Percentiles rank a stretch among this genome's conserved stretches.
phyloP scores from a whole-genome alignment of 1,140 invertebrate genomes.

The Zaprionus ornatus region DNA sequence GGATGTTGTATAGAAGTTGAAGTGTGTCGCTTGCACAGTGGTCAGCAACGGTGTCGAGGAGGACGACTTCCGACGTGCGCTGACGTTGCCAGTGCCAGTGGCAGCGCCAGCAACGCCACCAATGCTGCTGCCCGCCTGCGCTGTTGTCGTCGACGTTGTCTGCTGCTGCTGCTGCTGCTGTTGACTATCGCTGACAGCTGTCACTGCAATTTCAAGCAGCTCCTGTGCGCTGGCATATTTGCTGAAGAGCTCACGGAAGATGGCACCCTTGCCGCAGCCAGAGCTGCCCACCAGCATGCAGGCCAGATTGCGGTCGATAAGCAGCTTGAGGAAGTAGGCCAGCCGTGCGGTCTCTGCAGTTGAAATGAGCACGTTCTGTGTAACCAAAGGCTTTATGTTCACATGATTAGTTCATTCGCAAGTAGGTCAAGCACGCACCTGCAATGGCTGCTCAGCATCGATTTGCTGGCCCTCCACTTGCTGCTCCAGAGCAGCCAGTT shows the following conservation, averaged over 20 bases:
- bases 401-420: constrained; percentile 51
- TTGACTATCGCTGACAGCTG: constrained; percentile 43
- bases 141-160: not conserved
- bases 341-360: constrained; percentile 95
- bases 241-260: constrained; percentile 93
- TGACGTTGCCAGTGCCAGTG: not conserved
- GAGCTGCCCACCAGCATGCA: constrained; percentile 96
- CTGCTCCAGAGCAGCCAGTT: constrained; percentile 88
- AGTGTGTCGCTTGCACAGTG: constrained; percentile 93
- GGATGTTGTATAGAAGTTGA: constrained; percentile 98
- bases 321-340: constrained; percentile 94
- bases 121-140: not conserved
- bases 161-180: constrained; percentile 43
- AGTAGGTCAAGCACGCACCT: constrained; percentile 61
- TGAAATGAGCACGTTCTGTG: constrained; percentile 90
- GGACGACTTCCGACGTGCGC: constrained; percentile 54
- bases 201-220: constrained; percentile 70
- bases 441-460: constrained; percentile 90
- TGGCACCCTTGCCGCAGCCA: constrained; percentile 94
- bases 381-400: constrained; percentile 37
- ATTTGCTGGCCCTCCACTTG: constrained; percentile 90
- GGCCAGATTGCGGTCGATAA: constrained; percentile 92
- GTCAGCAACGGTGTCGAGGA: constrained; percentile 65
- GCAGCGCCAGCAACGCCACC: not conserved
- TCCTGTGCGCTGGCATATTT: constrained; percentile 83